A percentile compares a stretch with the other conserved stretches of the same genome.
Evolutionary conservation across 2,113 vertebrate genomes (phyloP).

Genomic region (Pomatorhinus ruficollis): DNA sequence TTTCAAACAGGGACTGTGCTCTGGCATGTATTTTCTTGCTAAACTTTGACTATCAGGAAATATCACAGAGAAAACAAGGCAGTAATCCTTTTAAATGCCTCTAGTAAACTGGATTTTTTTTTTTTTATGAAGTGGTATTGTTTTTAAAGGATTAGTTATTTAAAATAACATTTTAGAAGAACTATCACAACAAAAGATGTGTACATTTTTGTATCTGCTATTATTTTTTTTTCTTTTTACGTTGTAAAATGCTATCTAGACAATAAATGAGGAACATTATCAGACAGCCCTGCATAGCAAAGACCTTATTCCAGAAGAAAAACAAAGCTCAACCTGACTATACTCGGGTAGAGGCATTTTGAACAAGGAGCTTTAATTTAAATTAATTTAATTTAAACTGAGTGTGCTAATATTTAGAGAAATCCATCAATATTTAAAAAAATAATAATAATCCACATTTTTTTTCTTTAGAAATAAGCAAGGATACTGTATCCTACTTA

Average conservation of each 20-base stretch:
- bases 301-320: neutral
- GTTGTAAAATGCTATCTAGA: neutral
- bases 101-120: neutral
- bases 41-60: neutral
- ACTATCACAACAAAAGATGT: neutral
- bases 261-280: neutral
- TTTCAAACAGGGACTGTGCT: neutral
- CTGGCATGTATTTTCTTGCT: neutral
- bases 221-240: neutral
- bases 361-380: neutral
- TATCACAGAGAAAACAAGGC: neutral
- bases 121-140: neutral
- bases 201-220: neutral
- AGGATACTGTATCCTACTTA: neutral
- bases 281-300: neutral
- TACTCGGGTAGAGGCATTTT: neutral
- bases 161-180: neutral
- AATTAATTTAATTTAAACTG: neutral
- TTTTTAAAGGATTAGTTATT: neutral
- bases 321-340: neutral
- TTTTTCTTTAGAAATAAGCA: neutral
- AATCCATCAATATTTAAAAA: neutral
- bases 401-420: neutral
- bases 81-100: neutral
- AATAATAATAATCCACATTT: neutral